Evolutionary conservation across 2,888 invertebrate species (phyloP).

Genomic region (Mythimna ferrago): DNA sequence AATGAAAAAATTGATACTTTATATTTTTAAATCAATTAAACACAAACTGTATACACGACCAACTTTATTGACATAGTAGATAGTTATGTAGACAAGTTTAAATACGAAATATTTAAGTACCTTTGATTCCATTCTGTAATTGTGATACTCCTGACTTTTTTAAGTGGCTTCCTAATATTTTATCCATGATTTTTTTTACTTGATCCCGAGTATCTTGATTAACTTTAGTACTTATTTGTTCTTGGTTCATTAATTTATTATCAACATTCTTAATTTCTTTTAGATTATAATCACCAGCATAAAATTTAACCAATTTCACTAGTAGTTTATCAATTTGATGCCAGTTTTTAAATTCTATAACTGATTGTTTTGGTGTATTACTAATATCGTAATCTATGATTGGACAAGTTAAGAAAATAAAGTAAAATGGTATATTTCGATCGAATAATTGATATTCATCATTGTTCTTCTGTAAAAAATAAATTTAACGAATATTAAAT

Average conservation of each 20-base stretch:
- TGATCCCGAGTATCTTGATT: conserved; percentile 72
- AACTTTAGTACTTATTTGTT: conserved; percentile 43
- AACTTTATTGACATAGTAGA: too few relatives aligned
- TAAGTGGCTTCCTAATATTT: conserved; percentile 79
- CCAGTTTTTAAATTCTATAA: conserved; percentile 91
- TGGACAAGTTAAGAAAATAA: conserved; percentile 90
- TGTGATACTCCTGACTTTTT: conserved; percentile 75
- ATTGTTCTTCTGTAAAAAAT: conserved; percentile 65
- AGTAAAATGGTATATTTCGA: conserved; percentile 82
- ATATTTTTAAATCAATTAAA: not conserved
- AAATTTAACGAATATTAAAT: not conserved
- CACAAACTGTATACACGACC: not conserved
- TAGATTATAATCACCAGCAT: conserved; percentile 72
- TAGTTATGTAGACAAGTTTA: too few relatives aligned
- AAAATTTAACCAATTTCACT: conserved; percentile 80
- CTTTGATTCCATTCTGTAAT: conserved; percentile 84
- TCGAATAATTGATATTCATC: conserved; percentile 56
- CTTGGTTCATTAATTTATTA: not conserved
- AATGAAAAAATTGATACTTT: not conserved
- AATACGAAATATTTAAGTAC: conserved; percentile 64
- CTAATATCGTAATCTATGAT: conserved; percentile 89
- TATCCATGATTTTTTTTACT: conserved; percentile 83
- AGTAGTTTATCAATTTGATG: conserved; percentile 76
- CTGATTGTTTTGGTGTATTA: conserved; percentile 83
- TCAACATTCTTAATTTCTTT: conserved; percentile 63